A percentile compares a stretch with the other conserved stretches of the same genome.
Conservation (phyloP, 2,888 invertebrate genomes). For the Linnaemya tessellans region DNA sequence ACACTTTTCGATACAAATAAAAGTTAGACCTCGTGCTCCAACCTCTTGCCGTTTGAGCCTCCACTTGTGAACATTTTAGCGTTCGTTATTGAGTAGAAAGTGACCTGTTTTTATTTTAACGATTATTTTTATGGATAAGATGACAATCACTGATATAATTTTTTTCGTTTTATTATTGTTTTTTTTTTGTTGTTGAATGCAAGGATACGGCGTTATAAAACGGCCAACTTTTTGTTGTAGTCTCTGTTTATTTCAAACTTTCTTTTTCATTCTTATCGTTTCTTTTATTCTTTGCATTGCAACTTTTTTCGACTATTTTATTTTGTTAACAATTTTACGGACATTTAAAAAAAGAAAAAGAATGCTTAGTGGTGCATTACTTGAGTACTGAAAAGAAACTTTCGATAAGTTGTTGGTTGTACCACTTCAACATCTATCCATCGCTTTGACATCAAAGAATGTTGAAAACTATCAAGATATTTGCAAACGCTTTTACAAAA, state of each 20-base stretch:
- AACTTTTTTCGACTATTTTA: neutral
- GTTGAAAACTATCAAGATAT: conserved; percentile 18
- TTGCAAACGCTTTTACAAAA: neutral
- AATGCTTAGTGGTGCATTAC: conserved; percentile 55
- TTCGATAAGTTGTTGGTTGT: conserved; percentile 51
- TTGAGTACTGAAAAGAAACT: conserved; percentile 40
- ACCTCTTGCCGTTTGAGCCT: neutral
- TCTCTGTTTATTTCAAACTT: conserved; percentile 2
- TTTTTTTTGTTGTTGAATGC: conserved; percentile 24
- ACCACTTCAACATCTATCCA: conserved; percentile 30
- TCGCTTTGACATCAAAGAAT: conserved; percentile 49
- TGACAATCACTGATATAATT: conserved; percentile 10
- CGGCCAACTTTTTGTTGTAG: conserved; percentile 36
- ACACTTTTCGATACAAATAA: neutral
- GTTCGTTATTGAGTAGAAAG: neutral
- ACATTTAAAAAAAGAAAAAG: neutral
- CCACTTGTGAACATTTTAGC: neutral
- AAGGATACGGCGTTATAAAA: conserved; percentile 24
- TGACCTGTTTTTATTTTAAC: conserved; percentile 6
- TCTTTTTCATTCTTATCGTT: neutral
- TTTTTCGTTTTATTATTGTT: neutral
- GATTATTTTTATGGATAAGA: conserved; percentile 20
- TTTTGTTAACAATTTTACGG: conserved; percentile 5
- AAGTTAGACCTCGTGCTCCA: neutral
- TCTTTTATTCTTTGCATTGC: neutral